Conservation (phyloP, 2,797 vertebrate genomes). For the Myotis daubentonii region DNA sequence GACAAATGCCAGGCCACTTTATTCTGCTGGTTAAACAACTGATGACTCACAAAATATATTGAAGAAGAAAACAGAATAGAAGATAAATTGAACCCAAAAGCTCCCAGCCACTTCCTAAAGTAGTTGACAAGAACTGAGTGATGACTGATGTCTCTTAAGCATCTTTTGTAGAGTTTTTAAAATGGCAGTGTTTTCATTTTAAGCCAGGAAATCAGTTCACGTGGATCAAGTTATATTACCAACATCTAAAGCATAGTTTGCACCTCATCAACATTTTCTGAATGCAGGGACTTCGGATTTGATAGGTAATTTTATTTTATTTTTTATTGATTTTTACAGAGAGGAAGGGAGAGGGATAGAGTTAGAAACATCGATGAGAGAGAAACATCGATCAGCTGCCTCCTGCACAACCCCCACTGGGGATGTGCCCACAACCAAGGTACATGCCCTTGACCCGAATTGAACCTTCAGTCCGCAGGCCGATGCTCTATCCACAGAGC, state of each 20-base stretch:
- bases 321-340: too few species aligned
- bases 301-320: neutral
- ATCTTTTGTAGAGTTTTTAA: neutral
- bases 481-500: too few species aligned
- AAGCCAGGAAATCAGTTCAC: neutral
- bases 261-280: neutral
- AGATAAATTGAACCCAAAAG: neutral
- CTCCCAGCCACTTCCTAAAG: neutral
- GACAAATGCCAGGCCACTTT: neutral
- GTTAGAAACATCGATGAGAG: too few species aligned
- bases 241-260: neutral
- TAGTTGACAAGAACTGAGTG: neutral
- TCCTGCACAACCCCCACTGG: too few species aligned
- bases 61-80: neutral
- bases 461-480: too few species aligned
- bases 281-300: neutral
- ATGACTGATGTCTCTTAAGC: neutral
- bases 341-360: too few species aligned
- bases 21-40: neutral
- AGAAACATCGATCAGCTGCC: too few species aligned
- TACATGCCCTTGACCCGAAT: too few species aligned
- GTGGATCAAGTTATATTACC: neutral
- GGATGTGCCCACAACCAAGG: too few species aligned
- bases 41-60: neutral
- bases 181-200: neutral